A percentile compares a stretch with the other conserved stretches of the same genome.
phyloP scores from a whole-genome alignment of 1,140 invertebrate genomes.

The Eumeta japonica region DNA sequence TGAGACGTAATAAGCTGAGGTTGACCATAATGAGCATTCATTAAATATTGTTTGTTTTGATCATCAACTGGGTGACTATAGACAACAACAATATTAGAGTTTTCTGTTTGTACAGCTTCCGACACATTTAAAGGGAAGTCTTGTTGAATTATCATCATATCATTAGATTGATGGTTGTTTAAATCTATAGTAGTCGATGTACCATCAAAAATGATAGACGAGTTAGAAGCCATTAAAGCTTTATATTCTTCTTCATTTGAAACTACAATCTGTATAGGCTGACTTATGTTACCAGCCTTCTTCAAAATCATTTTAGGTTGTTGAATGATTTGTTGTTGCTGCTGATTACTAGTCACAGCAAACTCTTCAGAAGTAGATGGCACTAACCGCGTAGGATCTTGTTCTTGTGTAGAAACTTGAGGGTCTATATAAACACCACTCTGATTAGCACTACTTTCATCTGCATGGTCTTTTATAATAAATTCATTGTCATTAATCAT shows the following conservation, averaged over 20 bases:
- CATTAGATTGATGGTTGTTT: conserved; percentile 31
- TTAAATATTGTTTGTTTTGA: conserved; percentile 52
- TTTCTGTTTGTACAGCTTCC: conserved; percentile 44
- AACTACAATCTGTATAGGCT: conserved; percentile 51
- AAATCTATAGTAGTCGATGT: conserved; percentile 28
- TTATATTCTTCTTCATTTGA: conserved; percentile 55
- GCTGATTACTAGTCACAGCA: conserved; percentile 17
- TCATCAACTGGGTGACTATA: conserved; percentile 61
- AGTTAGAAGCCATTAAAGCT: conserved; percentile 40
- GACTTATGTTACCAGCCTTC: conserved; percentile 30
- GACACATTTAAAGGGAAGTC: conserved; percentile 46
- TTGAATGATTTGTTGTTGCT: conserved; percentile 12
- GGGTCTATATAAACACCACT: neutral
- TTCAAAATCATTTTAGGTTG: conserved; percentile 27
- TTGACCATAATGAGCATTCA: conserved; percentile 12
- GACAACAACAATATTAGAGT: conserved; percentile 63
- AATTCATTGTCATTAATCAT: conserved; percentile 59
- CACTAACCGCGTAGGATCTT: no score
- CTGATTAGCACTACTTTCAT: neutral
- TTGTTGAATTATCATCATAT: conserved; percentile 51
- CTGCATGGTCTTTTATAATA: conserved; percentile 31
- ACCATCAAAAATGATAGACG: conserved; percentile 46
- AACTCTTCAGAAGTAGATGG: conserved; percentile 27
- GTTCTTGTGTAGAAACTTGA: neutral
- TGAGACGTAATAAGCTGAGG: conserved; percentile 33